phyloP scores from a whole-genome alignment of 2,113 vertebrate genomes.

The Okapia johnstoni region DNA sequence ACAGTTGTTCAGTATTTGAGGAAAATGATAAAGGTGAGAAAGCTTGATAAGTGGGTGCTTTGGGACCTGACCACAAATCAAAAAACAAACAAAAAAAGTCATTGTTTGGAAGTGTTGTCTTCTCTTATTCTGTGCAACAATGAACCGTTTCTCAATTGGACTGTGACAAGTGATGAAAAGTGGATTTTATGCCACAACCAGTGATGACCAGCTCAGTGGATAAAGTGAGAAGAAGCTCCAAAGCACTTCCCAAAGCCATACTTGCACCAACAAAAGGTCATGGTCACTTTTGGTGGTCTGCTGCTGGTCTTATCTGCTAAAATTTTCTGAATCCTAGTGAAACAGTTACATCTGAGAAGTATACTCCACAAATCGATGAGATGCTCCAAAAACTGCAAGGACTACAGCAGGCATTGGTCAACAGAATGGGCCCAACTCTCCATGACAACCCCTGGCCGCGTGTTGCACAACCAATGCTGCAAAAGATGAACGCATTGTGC shows the following conservation, averaged over 20 bases:
- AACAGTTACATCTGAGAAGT: not conserved
- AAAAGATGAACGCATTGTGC: not conserved
- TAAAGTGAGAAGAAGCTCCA: not conserved
- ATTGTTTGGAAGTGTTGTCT: not conserved
- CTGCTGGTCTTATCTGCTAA: not conserved
- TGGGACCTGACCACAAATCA: not conserved
- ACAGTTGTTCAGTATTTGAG: not conserved
- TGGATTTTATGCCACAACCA: not conserved
- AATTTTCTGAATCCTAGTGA: not conserved
- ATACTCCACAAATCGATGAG: not conserved
- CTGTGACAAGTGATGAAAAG: not conserved
- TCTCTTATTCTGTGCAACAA: not conserved
- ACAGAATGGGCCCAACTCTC: not conserved
- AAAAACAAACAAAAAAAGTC: not conserved
- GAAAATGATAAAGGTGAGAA: not conserved
- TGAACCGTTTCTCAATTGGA: not conserved
- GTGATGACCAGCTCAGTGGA: not conserved
- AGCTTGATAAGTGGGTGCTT: not conserved
- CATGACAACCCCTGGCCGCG: rapidly evolving
- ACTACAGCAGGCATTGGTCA: not conserved
- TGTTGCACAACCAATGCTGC: not conserved
- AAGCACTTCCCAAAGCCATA: rapidly evolving
- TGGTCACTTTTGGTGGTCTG: not conserved
- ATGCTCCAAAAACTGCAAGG: not conserved
- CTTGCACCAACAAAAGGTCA: not conserved